These are phyloP conservation scores for Patagioenas fasciata DNA, from an alignment of 2,113 vertebrate genomes.

Conservation along the genomic window DNA sequence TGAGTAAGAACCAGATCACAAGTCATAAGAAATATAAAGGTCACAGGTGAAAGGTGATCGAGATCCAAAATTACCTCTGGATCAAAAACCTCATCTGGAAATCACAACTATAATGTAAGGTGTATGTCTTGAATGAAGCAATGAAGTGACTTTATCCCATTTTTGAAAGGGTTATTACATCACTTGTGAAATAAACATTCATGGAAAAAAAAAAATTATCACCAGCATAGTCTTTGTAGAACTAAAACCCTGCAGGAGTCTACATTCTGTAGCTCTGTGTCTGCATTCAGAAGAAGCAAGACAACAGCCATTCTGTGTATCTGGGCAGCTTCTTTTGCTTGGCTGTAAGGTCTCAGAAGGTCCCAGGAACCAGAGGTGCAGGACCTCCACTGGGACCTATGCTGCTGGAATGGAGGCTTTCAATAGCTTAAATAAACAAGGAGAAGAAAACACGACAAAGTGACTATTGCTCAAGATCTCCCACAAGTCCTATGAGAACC, in stretches of 20 bases:
- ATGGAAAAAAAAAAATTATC: neutral
- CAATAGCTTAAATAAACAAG: neutral
- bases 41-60: conserved; percentile 24
- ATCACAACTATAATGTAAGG: neutral
- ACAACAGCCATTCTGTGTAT: neutral
- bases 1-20: neutral
- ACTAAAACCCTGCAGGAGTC: neutral
- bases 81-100: neutral
- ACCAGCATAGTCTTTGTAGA: neutral
- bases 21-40: conserved; percentile 20
- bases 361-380: neutral
- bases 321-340: neutral
- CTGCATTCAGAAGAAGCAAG: neutral
- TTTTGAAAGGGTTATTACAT: neutral
- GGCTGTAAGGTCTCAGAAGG: neutral
- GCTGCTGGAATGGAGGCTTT: neutral
- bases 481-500: neutral
- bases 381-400: neutral
- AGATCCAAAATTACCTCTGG: conserved; percentile 20
- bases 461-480: neutral
- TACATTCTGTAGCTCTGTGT: neutral
- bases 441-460: neutral
- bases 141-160: neutral
- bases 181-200: neutral
- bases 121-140: conserved; percentile 6